Evolutionary conservation across 2,888 invertebrate genomes (phyloP), one percentile per base, ranked within the genome.

Genomic region (Microctonus brassicae): DNA sequence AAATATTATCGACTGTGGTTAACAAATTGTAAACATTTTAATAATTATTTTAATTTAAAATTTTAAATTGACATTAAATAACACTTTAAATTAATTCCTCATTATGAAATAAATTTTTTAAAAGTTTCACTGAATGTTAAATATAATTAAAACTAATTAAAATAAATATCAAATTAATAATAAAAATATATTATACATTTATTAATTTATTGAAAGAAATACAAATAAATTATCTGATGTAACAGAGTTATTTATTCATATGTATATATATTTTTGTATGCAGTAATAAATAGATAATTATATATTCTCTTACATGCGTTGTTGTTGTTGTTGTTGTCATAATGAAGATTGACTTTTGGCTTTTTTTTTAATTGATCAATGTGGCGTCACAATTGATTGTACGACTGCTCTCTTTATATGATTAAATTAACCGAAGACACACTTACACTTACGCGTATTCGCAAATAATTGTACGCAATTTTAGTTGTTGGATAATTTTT

Each of bases 301-400:
- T 29, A 3, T 29, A 7, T 29, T 29, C 3, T 29, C 4, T 29
- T 29, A 29, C 7, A 5, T 29, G 7, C 7, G 3, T 29, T 29
- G 29, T 29, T 29, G 3, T 29, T 29, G 3, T 29, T 29, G 7
- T 5, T 29, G 7, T 47, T n/a, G 7, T 17, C 17, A 47, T 17
- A n/a, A 47, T 17, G 47, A 47, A 47, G 47, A 47, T 47, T 47
- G 47, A 47, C 47, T 47, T 7, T 47, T 47, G 47, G 17, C 47
- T 47, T 47, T 47, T 47, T 47, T 47, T 47, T 47, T 47, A 47
- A 47, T 47, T 47, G 47, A 17, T 47, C 47, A 47, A 47, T 47
- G 47, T 47, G 47, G 47, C 47, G 47, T 17, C 47, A 47, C 47
- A 47, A 47, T 47, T 47, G 47, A 47, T 47, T 47, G 47, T 47